Evolutionary conservation across 1,140 invertebrate genomes (phyloP).

Genomic region (Harlomillsia oculata): DNA sequence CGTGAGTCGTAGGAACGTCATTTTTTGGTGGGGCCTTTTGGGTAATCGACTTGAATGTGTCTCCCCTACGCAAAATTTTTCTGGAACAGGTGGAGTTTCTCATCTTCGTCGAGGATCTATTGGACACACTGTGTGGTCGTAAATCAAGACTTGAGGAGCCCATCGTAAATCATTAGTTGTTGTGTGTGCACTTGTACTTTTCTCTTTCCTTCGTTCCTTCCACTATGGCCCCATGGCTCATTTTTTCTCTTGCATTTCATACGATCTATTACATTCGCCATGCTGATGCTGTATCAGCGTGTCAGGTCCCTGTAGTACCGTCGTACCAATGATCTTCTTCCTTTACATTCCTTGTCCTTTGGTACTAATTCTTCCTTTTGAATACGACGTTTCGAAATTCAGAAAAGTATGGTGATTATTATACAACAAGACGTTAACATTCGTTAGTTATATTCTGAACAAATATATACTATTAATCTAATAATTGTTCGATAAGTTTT

Average conservation of each 20-base stretch:
- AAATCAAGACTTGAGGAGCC: slow-evolving; percentile 34
- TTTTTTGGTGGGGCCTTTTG: too few relatives aligned
- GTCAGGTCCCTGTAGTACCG: background rate
- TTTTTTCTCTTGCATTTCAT: slow-evolving; percentile 1
- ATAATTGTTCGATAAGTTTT: too few relatives aligned
- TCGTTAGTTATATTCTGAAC: too few relatives aligned
- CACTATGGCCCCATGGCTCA: background rate
- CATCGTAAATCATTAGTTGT: slow-evolving; percentile 28
- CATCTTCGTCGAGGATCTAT: slow-evolving; percentile 29
- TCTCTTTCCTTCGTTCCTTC: slow-evolving; percentile 5
- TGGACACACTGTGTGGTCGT: slow-evolving; percentile 35
- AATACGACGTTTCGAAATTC: too few relatives aligned
- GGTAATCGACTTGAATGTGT: too few relatives aligned
- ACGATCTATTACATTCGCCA: background rate
- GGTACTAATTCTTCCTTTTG: background rate
- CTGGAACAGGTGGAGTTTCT: slow-evolving; percentile 31
- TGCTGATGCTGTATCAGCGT: background rate
- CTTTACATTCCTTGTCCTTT: background rate
- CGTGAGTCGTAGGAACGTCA: too few relatives aligned
- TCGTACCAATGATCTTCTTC: background rate
- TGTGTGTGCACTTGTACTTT: slow-evolving; percentile 11
- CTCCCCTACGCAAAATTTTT: slow-evolving; percentile 5
- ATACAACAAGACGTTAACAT: too few relatives aligned
- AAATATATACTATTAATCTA: too few relatives aligned
- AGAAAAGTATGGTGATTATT: too few relatives aligned